phyloP scores from a whole-genome alignment of 2,113 vertebrate species.

The Isurus oxyrinchus region DNA sequence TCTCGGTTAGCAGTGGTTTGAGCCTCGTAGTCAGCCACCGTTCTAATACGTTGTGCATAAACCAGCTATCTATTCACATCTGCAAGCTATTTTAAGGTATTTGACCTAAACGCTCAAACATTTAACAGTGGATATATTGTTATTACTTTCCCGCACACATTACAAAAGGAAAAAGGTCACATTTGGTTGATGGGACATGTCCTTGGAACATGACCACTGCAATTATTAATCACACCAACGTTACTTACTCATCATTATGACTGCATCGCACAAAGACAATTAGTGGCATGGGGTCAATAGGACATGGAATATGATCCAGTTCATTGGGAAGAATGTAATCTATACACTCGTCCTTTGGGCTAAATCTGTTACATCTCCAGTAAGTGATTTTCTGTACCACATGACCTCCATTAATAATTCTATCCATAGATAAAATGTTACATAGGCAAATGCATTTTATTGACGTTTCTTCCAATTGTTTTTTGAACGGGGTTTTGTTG shows the following conservation, averaged over 20 bases:
- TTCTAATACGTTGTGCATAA: neutral
- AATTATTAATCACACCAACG: neutral
- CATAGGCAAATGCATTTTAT: neutral
- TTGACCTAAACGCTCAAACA: neutral
- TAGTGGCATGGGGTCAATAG: neutral
- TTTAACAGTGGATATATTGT: neutral
- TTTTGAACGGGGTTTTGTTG: neutral
- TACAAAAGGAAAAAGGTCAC: too few species aligned
- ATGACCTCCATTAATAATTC: neutral
- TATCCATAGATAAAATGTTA: neutral
- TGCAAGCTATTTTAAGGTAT: slow-evolving; percentile 7
- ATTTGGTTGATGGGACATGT: neutral
- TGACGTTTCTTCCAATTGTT: neutral
- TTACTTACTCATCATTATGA: neutral
- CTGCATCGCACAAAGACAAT: neutral
- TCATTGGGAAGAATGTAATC: neutral
- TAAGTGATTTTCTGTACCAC: neutral
- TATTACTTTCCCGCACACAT: neutral
- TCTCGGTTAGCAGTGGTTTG: neutral
- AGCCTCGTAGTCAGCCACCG: neutral
- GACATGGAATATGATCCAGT: neutral
- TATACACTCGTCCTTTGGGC: neutral
- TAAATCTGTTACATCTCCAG: neutral
- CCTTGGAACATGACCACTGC: neutral
- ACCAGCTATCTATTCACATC: neutral